Evolutionary conservation across 2,888 invertebrate species (phyloP).

Genomic region (Podabrus alpinus): DNA sequence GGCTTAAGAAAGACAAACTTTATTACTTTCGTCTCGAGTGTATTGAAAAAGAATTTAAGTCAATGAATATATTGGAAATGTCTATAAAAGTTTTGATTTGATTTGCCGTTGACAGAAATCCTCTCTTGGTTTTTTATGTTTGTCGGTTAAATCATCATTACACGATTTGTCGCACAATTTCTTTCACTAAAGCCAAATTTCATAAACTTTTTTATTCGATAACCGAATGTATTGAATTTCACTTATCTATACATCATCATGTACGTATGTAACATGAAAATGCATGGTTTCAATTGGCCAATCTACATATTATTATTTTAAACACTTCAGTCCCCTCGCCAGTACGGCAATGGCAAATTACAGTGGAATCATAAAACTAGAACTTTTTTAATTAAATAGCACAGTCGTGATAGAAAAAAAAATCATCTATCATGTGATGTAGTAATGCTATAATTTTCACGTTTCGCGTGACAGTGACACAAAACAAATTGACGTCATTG

Average conservation of each 20-base stretch:
- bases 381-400: background rate
- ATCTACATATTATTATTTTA: background rate
- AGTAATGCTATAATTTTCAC: background rate
- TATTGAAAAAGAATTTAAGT: slow-evolving; percentile 17
- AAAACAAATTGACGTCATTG: background rate
- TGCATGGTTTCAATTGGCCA: background rate
- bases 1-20: slow-evolving; percentile 20
- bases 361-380: background rate
- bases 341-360: background rate
- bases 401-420: background rate
- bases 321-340: background rate
- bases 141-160: background rate
- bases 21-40: slow-evolving; percentile 21
- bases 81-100: slow-evolving; percentile 17
- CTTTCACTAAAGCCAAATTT: background rate
- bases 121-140: background rate
- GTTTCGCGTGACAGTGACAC: background rate
- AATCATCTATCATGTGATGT: background rate
- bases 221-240: background rate
- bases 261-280: no score
- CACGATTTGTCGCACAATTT: background rate
- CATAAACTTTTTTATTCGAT: background rate
- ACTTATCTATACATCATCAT: no score
- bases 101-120: background rate
- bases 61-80: slow-evolving; percentile 22